Percentiles rank a stretch among this genome's conserved stretches.
Conservation (phyloP, 2,113 vertebrate genomes). For the Bos javanicus region DNA sequence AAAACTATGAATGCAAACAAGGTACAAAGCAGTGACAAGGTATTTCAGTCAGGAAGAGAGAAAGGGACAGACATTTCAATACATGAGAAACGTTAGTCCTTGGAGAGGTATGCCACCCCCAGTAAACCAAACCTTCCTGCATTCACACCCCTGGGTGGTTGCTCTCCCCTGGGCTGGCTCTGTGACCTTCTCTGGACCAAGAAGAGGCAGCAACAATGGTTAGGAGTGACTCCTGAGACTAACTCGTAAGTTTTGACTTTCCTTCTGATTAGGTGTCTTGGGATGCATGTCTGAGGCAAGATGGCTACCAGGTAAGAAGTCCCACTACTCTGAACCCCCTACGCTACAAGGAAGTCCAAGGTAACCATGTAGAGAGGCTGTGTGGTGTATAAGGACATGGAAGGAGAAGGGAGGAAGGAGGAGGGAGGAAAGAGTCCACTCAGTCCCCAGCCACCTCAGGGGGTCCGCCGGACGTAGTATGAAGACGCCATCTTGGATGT, state of each 20-base stretch:
- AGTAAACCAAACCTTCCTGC: not conserved
- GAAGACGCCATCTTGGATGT: not conserved
- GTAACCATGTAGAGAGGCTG: not conserved
- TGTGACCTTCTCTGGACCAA: not conserved
- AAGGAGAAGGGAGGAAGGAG: no score
- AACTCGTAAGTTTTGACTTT: not conserved
- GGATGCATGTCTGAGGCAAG: not conserved
- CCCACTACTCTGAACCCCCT: not conserved
- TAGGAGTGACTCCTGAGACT: not conserved
- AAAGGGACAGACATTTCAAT: not conserved
- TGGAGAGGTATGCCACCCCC: not conserved
- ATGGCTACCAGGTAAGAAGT: not conserved
- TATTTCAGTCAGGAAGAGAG: not conserved
- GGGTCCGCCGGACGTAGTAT: rapidly evolving
- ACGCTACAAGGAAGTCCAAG: not conserved
- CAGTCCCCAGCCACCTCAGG: not conserved
- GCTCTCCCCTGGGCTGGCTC: not conserved
- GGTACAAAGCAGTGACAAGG: not conserved
- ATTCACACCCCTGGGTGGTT: not conserved
- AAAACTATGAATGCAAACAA: not conserved
- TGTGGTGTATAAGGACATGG: not conserved
- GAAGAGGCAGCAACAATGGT: not conserved
- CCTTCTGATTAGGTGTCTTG: not conserved
- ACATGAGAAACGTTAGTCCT: not conserved
- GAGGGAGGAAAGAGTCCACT: not conserved